These are phyloP conservation scores for Himalopsyche kuldschensis DNA, from an alignment of 2,888 invertebrate species.

Conservation along the genomic window DNA sequence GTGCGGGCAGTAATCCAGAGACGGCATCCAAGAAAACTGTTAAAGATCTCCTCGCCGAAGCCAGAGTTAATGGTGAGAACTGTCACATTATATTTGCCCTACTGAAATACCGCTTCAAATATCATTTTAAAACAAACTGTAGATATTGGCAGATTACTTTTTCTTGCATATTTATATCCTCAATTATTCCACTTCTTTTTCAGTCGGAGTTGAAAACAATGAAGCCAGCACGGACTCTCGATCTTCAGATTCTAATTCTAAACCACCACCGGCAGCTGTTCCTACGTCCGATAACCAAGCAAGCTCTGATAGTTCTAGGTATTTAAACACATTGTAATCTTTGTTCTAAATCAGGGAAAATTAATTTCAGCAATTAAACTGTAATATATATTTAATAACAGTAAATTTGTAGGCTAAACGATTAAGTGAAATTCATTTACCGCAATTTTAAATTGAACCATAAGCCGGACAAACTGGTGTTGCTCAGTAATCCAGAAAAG, in stretches of 20 bases:
- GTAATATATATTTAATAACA: too few species aligned
- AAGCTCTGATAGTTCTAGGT: slow-evolving; percentile 59
- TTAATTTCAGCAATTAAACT: too few species aligned
- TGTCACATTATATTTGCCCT: background rate
- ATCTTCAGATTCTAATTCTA: slow-evolving; percentile 54
- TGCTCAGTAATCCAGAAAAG: too few species aligned
- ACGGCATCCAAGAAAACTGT: slow-evolving; percentile 19
- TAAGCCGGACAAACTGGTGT: too few species aligned
- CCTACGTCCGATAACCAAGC: slow-evolving; percentile 54
- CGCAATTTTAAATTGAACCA: too few species aligned
- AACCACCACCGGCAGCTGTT: slow-evolving; percentile 51
- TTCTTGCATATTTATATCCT: too few species aligned
- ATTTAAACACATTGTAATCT: background rate
- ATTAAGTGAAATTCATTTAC: too few species aligned
- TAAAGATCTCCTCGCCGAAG: slow-evolving; percentile 25
- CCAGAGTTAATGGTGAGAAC: slow-evolving; percentile 21
- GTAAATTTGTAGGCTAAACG: too few species aligned
- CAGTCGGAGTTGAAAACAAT: slow-evolving; percentile 20
- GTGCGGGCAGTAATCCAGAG: background rate
- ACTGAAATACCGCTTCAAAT: background rate
- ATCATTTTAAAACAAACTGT: background rate
- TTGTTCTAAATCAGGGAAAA: too few species aligned
- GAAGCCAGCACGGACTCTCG: slow-evolving; percentile 53
- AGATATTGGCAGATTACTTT: background rate
- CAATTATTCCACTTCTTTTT: background rate